phyloP scores from a whole-genome alignment of 2,113 vertebrate species.

The Oreochromis spilurus region DNA sequence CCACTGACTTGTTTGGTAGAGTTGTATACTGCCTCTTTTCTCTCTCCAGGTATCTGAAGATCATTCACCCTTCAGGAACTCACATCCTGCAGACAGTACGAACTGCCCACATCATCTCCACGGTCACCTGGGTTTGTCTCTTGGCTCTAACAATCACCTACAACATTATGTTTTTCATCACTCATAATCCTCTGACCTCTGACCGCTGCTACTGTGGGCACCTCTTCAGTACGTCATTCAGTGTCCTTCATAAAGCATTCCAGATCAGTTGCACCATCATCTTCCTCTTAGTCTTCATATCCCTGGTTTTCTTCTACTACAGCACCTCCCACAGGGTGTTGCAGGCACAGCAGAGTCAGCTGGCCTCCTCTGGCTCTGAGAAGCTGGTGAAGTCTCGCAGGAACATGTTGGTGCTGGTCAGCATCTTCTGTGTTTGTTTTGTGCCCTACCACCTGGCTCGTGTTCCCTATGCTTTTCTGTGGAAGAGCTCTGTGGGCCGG shows the following conservation, averaged over 20 bases:
- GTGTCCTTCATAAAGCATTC: neutral
- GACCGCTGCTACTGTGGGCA: neutral
- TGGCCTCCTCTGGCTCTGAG: neutral
- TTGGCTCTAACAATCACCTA: neutral
- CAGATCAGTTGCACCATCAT: neutral
- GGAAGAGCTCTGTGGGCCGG: neutral
- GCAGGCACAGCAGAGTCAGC: rapidly evolving
- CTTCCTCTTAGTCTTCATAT: rapidly evolving
- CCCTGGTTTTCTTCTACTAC: neutral
- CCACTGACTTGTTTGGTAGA: neutral
- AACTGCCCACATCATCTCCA: rapidly evolving
- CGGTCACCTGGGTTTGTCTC: rapidly evolving
- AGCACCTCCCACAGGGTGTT: neutral
- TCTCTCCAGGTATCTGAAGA: rapidly evolving
- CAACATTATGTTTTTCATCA: rapidly evolving
- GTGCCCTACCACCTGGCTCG: too few relatives aligned
- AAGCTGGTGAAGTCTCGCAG: neutral
- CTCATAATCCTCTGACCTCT: neutral
- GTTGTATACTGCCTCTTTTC: neutral
- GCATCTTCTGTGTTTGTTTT: too few relatives aligned
- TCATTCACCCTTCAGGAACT: neutral
- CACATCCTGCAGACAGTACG: neutral
- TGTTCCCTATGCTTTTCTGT: rapidly evolving
- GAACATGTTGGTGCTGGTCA: too few relatives aligned
- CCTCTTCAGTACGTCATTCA: neutral